These are phyloP conservation scores for Zosterops lateralis DNA, from an alignment of 2,113 vertebrate species.

Conservation along the genomic window DNA sequence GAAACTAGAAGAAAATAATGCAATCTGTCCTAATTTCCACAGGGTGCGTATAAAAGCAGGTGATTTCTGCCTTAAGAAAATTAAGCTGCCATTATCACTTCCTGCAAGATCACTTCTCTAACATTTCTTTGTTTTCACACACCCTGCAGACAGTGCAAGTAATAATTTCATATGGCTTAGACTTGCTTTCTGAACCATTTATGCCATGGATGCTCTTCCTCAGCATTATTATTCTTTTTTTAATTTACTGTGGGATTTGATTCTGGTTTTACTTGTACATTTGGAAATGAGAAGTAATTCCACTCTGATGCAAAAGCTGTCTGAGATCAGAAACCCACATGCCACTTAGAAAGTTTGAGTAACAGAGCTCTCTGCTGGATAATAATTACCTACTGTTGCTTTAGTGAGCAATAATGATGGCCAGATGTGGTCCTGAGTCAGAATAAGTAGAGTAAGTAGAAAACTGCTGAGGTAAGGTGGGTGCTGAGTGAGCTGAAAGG, in stretches of 20 bases:
- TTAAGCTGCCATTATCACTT: neutral
- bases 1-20: neutral
- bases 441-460: neutral
- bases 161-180: neutral
- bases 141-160: neutral
- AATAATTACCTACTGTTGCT: conserved; percentile 34
- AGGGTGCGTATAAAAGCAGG: neutral
- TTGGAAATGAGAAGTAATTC: conserved; percentile 27
- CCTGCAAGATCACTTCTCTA: neutral
- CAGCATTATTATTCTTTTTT: neutral
- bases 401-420: conserved; percentile 29
- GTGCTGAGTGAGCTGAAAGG: conserved; percentile 46
- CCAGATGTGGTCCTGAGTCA: conserved; percentile 45
- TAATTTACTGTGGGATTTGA: neutral
- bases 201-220: neutral
- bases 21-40: neutral
- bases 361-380: neutral
- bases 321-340: conserved; percentile 43
- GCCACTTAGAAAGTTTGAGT: conserved; percentile 3
- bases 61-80: neutral
- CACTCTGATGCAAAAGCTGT: conserved; percentile 7
- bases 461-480: conserved; percentile 47
- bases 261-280: neutral
- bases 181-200: neutral
- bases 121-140: neutral